phyloP scores from a whole-genome alignment of 2,888 invertebrate genomes.

The Macropis europaea region DNA sequence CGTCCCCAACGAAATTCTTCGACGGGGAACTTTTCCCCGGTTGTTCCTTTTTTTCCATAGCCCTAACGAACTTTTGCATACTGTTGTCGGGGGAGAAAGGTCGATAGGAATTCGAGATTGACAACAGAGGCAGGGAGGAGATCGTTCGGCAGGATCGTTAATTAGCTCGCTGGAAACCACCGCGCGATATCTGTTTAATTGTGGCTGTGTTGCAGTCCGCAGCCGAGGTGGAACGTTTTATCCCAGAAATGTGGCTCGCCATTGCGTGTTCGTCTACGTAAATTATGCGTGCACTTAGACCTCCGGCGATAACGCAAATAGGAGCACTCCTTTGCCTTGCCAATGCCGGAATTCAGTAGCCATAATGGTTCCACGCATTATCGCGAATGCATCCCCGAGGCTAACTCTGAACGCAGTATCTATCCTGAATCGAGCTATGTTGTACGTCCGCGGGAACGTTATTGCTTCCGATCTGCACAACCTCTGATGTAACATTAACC shows the following conservation, averaged over 20 bases:
- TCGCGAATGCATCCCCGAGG: conserved; percentile 39
- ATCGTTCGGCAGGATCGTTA: conserved; percentile 39
- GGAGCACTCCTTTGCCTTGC: conserved; percentile 56
- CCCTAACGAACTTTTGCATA: background rate
- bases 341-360: conserved; percentile 65
- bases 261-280: conserved; percentile 52
- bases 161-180: conserved; percentile 43
- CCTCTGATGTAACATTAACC: conserved; percentile 19
- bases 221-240: conserved; percentile 12
- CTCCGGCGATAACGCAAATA: conserved; percentile 71
- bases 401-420: background rate
- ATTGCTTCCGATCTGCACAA: background rate
- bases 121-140: background rate
- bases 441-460: conserved; percentile 15
- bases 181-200: conserved; percentile 53
- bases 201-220: conserved; percentile 14
- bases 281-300: conserved; percentile 75
- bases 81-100: background rate
- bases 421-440: conserved; percentile 13
- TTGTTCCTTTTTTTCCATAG: background rate
- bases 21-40: background rate
- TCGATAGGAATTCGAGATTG: conserved; percentile 31
- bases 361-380: conserved; percentile 58
- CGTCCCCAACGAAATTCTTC: conserved; percentile 15
- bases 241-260: conserved; percentile 12